A percentile compares a stretch with the other conserved stretches of the same genome.
Evolutionary conservation across 2,113 vertebrate species (phyloP).

Genomic region (Oncorhynchus kisutch): DNA sequence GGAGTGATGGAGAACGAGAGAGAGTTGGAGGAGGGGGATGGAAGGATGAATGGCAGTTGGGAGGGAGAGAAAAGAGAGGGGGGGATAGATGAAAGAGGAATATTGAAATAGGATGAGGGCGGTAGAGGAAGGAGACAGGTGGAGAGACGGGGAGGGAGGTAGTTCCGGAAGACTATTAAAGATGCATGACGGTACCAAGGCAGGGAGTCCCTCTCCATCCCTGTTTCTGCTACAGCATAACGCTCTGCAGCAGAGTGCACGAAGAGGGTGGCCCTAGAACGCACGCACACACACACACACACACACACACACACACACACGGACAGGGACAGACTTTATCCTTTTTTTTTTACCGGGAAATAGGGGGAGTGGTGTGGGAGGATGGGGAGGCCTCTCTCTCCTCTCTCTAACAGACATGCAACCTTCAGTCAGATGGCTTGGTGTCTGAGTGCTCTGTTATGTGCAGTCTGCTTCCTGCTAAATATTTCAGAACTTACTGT

Average conservation of each 20-base stretch:
- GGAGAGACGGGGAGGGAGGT: not conserved
- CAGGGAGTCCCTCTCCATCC: slow-evolving; percentile 29
- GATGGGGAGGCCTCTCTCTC: not conserved
- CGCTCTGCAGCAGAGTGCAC: not conserved
- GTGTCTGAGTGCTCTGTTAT: slow-evolving; percentile 45
- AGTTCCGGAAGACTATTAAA: slow-evolving; percentile 34
- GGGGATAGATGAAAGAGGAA: not conserved
- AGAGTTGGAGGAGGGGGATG: too few relatives aligned
- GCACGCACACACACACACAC: not conserved
- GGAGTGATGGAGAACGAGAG: not conserved
- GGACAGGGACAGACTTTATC: not conserved
- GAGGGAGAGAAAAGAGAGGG: not conserved
- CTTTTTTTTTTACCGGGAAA: too few relatives aligned
- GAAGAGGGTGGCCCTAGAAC: not conserved
- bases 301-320: not conserved
- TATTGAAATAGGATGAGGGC: not conserved
- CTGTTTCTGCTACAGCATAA: not conserved
- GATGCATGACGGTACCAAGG: slow-evolving; percentile 30
- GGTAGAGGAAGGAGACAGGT: not conserved
- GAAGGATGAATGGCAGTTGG: too few relatives aligned
- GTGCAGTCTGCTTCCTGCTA: slow-evolving; percentile 53
- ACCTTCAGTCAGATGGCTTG: not conserved
- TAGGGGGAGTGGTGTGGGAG: not conserved
- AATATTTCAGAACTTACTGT: slow-evolving; percentile 61
- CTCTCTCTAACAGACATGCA: not conserved